These are phyloP conservation scores for Tyto alba DNA, from an alignment of 2,113 vertebrate genomes.

Conservation along the genomic window DNA sequence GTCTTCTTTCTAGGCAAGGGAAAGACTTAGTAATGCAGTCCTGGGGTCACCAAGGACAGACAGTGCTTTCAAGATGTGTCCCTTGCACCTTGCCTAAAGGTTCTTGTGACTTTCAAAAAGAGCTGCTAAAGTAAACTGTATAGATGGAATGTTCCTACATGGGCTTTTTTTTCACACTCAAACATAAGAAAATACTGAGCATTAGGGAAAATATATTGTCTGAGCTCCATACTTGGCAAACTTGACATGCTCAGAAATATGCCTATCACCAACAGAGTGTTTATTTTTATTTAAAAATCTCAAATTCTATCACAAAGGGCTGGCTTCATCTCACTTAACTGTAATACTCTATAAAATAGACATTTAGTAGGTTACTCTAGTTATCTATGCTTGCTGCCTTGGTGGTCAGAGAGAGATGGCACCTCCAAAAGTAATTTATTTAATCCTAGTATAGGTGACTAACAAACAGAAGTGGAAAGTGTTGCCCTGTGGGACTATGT, in stretches of 20 bases:
- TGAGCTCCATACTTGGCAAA: not conserved
- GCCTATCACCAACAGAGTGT: not conserved
- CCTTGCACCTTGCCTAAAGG: not conserved
- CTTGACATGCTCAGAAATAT: not conserved
- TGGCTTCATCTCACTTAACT: not conserved
- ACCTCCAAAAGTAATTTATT: not conserved
- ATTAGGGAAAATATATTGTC: not conserved
- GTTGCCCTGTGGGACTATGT: not conserved
- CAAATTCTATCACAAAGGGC: not conserved
- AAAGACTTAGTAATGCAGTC: accelerated
- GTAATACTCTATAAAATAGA: not conserved
- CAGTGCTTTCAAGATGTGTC: not conserved
- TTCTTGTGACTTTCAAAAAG: not conserved
- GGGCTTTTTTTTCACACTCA: not conserved
- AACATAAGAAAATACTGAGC: not conserved
- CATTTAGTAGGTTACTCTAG: not conserved
- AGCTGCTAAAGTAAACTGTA: not conserved
- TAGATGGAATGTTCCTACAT: not conserved
- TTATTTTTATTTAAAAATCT: not conserved
- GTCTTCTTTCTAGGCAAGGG: not conserved
- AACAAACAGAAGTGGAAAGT: not conserved
- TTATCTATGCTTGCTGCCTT: not conserved
- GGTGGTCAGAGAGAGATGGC: not conserved
- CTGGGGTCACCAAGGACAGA: not conserved
- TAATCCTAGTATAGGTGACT: not conserved